These are phyloP conservation scores for Falco biarmicus DNA, from an alignment of 2,797 vertebrate species.

Conservation along the genomic window DNA sequence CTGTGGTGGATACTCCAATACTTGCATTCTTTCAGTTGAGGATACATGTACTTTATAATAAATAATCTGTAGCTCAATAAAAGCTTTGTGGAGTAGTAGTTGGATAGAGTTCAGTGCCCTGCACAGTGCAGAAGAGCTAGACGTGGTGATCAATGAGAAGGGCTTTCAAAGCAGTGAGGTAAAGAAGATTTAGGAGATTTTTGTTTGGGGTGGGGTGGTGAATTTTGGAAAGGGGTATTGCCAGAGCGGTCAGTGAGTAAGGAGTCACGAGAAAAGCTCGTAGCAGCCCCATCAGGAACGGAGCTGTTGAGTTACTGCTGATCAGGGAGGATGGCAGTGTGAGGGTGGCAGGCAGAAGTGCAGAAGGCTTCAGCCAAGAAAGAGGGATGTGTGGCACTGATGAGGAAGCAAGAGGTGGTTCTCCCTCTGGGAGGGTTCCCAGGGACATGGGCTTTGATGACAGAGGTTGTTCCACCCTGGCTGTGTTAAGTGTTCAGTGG, in stretches of 20 bases:
- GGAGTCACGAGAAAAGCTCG: not conserved
- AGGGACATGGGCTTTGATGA: not conserved
- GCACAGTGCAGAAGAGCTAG: not conserved
- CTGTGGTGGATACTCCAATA: not conserved
- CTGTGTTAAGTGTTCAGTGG: not conserved
- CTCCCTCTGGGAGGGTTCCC: not conserved
- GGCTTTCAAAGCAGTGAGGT: not conserved
- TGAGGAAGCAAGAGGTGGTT: not conserved
- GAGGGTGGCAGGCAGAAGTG: not conserved
- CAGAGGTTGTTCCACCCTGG: not conserved
- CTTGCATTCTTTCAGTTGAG: not conserved
- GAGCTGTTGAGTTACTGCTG: not conserved
- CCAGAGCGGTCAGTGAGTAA: not conserved
- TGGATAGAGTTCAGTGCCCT: not conserved
- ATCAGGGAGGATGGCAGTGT: not conserved
- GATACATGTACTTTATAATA: accelerated
- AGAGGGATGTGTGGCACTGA: not conserved
- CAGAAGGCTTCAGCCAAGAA: not conserved
- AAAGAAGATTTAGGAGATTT: not conserved
- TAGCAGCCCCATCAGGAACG: not conserved
- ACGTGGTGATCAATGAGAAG: not conserved
- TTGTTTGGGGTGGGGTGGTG: not conserved
- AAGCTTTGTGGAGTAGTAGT: not conserved
- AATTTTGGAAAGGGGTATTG: not conserved
- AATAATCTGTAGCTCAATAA: not conserved